phyloP scores from a whole-genome alignment of 2,113 vertebrate species.

The Phalacrocorax aristotelis region DNA sequence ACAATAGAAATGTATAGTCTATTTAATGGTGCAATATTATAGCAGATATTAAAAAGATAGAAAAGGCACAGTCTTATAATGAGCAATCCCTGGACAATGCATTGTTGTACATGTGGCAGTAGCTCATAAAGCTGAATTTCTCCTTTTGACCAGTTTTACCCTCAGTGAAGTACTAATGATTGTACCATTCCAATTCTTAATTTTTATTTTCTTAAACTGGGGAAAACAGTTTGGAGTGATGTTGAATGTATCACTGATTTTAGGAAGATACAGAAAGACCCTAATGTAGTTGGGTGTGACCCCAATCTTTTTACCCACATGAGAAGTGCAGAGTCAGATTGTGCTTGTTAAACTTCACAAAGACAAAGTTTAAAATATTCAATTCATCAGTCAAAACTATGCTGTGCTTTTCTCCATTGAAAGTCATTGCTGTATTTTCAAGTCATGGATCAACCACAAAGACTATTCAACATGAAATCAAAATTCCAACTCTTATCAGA shows the following conservation, averaged over 20 bases:
- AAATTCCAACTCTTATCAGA: not conserved
- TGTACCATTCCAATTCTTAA: not conserved
- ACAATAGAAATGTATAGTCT: not conserved
- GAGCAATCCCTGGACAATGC: not conserved
- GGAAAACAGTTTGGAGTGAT: not conserved
- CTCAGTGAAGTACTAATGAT: not conserved
- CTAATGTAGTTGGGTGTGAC: not conserved
- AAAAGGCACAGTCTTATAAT: not conserved
- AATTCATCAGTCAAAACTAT: not conserved
- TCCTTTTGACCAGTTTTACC: not conserved
- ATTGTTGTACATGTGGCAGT: not conserved
- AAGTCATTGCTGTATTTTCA: not conserved
- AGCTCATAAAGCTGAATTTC: not conserved
- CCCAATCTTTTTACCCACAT: fast-evolving
- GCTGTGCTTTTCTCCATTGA: not conserved
- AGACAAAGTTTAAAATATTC: not conserved
- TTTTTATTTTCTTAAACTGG: not conserved
- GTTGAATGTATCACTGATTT: not conserved
- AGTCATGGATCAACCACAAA: not conserved
- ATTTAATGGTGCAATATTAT: not conserved
- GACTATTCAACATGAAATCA: not conserved
- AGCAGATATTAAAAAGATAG: not conserved
- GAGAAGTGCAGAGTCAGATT: not conserved
- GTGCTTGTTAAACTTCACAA: not conserved
- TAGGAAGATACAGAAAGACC: not conserved